Evolutionary conservation across 2,888 invertebrate species (phyloP), one percentile per base, ranked within the genome.

Genomic region (Craniophora ligustri): DNA sequence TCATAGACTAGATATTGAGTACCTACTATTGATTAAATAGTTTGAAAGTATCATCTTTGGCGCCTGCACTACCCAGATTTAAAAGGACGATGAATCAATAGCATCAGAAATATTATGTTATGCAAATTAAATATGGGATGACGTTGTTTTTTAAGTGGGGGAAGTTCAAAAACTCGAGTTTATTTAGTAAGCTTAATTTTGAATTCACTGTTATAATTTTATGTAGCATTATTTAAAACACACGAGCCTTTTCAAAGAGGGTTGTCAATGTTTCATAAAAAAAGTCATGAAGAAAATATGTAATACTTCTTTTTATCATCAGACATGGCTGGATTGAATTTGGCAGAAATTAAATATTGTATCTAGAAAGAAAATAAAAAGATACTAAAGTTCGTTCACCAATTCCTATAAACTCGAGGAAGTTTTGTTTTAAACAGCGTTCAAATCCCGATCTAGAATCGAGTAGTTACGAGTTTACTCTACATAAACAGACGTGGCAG

Each of bases 1-100:
- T 57, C 56, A 47, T 47, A 41, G 34, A 45, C 45, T 28, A 41
- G 40, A 45, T 55, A 26, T 36, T 35, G 30, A 39, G 18, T 45
- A 26, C 23, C 23, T 45, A 26, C 23, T 13, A 14, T 23, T 21
- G 21, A 21, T 2, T 23, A 3, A 3, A 3, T 23, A 3, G 10
- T 8, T 41, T 13, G 8, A 4, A 4, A 4, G 10, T 32, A 5
- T 8, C 16, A 1, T 16, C 5, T 34, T 34, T 16, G 2, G n/a
- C n/a, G n/a, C n/a, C 3, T 10, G n/a, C 4, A 5, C 4, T n/a
- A 5, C 5, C 26, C n/a, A 26, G n/a, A n/a, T n/a, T n/a, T 10
- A 10, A 10, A 23, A 23, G 23, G 23, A 2, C 2, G 23, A 3
- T 3, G 23, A 2, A 5, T 10, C 8, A n/a, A n/a, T 4, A 3